Percentiles rank a stretch among this genome's conserved stretches.
These are phyloP conservation scores for Arctopsyche grandis DNA, from an alignment of 1,140 invertebrate species.

Conservation along the genomic window DNA sequence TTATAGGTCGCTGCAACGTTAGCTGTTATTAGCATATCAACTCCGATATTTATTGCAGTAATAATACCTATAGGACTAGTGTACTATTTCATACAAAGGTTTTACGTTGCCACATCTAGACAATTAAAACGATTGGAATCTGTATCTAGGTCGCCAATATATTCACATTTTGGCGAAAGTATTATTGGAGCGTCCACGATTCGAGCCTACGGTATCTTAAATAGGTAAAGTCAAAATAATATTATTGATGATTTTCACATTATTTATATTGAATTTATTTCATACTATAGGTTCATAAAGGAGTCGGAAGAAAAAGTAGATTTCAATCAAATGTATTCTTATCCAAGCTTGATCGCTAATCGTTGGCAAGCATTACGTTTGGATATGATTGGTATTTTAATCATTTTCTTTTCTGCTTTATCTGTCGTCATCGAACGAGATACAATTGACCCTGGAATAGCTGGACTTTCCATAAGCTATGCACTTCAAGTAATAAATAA, in stretches of 20 bases:
- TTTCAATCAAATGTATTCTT: slow-evolving; percentile 89
- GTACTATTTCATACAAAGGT: slow-evolving; percentile 93
- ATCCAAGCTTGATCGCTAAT: slow-evolving; percentile 87
- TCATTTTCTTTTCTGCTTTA: slow-evolving; percentile 89
- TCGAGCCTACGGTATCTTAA: slow-evolving; percentile 78
- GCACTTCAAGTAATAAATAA: slow-evolving; percentile 76
- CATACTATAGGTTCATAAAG: slow-evolving; percentile 72
- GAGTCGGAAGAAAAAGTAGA: slow-evolving; percentile 88
- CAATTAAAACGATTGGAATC: slow-evolving; percentile 97
- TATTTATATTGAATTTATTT: neutral
- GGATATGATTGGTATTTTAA: slow-evolving; percentile 92
- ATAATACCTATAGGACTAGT: slow-evolving; percentile 86
- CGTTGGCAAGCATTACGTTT: slow-evolving; percentile 91
- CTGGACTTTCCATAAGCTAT: slow-evolving; percentile 91
- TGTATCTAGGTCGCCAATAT: slow-evolving; percentile 96
- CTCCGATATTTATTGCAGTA: slow-evolving; percentile 85
- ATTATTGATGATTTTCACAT: neutral
- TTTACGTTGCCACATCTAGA: slow-evolving; percentile 93
- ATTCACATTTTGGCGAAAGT: slow-evolving; percentile 97
- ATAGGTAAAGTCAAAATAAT: slow-evolving; percentile 63
- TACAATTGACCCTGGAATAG: slow-evolving; percentile 77
- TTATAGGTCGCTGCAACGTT: slow-evolving; percentile 86
- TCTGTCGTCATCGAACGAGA: slow-evolving; percentile 85
- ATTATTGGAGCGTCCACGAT: slow-evolving; percentile 83
- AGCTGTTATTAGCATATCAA: slow-evolving; percentile 89